phyloP scores from a whole-genome alignment of 2,113 vertebrate species.

The Archilochus colubris region DNA sequence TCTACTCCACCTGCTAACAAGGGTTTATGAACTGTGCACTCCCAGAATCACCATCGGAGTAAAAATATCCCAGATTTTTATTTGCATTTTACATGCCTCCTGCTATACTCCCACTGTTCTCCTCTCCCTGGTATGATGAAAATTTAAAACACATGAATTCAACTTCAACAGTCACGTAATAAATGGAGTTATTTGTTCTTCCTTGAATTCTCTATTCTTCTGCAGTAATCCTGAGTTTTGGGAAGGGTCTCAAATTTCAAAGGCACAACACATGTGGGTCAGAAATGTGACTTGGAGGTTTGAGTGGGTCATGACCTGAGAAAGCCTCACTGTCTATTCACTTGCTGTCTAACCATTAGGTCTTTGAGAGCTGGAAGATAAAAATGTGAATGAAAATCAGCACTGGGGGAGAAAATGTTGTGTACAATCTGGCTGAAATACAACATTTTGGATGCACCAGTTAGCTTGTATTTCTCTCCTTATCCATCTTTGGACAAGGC shows the following conservation, averaged over 20 bases:
- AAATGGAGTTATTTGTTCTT: neutral
- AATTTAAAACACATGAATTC: neutral
- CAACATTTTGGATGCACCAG: neutral
- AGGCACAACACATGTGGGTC: neutral
- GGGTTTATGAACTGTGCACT: neutral
- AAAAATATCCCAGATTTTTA: neutral
- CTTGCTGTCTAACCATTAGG: neutral
- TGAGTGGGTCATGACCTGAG: neutral
- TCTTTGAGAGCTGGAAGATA: neutral
- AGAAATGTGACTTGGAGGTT: neutral
- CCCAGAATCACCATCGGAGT: neutral
- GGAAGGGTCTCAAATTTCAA: neutral
- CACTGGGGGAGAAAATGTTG: neutral
- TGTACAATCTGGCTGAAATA: neutral
- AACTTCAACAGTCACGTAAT: neutral
- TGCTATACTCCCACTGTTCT: neutral
- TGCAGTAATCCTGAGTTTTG: neutral
- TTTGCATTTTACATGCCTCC: neutral
- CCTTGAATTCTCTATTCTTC: neutral
- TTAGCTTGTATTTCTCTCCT: neutral
- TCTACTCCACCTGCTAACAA: neutral
- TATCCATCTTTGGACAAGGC: neutral
- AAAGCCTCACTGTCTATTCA: neutral
- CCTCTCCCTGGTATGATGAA: neutral
- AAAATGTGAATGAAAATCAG: neutral